A percentile compares a stretch with the other conserved stretches of the same genome.
Evolutionary conservation across 2,113 vertebrate genomes (phyloP).

Genomic region (Brachypteracias leptosomus): DNA sequence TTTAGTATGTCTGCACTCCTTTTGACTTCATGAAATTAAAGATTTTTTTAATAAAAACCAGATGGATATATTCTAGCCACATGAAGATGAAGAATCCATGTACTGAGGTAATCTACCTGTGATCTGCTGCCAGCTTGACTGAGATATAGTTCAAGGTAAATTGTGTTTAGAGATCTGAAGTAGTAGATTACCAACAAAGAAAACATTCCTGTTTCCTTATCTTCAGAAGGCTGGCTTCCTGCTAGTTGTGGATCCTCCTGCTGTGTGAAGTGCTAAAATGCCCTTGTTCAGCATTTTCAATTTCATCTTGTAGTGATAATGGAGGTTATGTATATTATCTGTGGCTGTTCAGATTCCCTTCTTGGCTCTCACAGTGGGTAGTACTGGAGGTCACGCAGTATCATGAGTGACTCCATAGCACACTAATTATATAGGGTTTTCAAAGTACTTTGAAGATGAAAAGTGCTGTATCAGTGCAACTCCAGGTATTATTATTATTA

Average conservation of each 20-base stretch:
- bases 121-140: slow-evolving; percentile 56
- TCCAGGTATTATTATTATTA: neutral
- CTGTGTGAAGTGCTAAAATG: neutral
- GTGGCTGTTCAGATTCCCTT: neutral
- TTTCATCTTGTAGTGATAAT: neutral
- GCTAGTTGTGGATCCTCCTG: neutral
- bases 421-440: slow-evolving; percentile 14
- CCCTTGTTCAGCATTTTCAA: neutral
- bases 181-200: slow-evolving; percentile 31
- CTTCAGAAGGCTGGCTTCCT: slow-evolving; percentile 25
- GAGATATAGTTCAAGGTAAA: slow-evolving; percentile 34
- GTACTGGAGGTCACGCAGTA: neutral
- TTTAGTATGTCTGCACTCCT: neutral
- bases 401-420: neutral
- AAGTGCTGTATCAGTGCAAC: slow-evolving; percentile 12
- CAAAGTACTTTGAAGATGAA: slow-evolving; percentile 54
- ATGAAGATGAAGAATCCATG: neutral
- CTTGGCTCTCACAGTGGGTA: neutral
- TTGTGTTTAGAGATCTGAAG: slow-evolving; percentile 42
- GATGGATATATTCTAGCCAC: neutral
- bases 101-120: slow-evolving; percentile 26
- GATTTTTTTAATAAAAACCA: neutral
- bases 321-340: neutral
- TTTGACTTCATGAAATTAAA: neutral
- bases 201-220: slow-evolving; percentile 51